Base-by-base conservation (phyloP, 2,797 vertebrate genomes). In the Sternotherus odoratus region DNA sequence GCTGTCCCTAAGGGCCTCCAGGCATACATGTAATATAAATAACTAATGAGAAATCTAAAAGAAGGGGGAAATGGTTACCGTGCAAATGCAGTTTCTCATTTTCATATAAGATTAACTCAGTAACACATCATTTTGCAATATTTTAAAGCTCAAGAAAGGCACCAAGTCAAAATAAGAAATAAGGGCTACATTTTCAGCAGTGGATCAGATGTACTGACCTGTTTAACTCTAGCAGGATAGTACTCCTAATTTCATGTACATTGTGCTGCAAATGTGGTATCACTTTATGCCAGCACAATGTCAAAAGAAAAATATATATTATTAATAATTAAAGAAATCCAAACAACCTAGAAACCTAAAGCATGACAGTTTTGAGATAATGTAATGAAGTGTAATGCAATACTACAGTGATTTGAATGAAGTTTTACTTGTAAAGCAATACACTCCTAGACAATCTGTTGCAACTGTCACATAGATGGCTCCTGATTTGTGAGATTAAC, bases 401-500 rank as follows among this genome's bases (percentile, higher is more conserved):
- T 93, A 89, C 63, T 82, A n/a, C 49, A 82, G 78, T 49, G 48
- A 56, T 4, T 0, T 63, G 77, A 86, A 46, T 79, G 89, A 96
- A 96, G 81, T 94, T 94, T 60, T 86, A 79, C 79, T 87, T 89
- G 83, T 90, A 92, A 95, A 85, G 50, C 6, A 93, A 90, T 95
- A 92, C 85, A 82, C 87, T 57, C 72, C 11, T 77, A 21, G 1
- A 87, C 95, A 88, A n/a, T 95, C 91, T 89, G 88, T 26, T 26
- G 28, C 51, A 75, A 75, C 24, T 46, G 39, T 46, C 46, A 39
- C 13, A 86, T 86, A 93, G 94, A 91, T 92, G 94, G 92, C 92
- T 96, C 69, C 83, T 89, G 91, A 72, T 85, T 63, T 91, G 72
- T 83, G 94, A 95, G 93, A 96, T 94, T 95, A 96, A 96, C 92